phyloP scores from a whole-genome alignment of 2,888 invertebrate species.

The Xestia sexstrigata region DNA sequence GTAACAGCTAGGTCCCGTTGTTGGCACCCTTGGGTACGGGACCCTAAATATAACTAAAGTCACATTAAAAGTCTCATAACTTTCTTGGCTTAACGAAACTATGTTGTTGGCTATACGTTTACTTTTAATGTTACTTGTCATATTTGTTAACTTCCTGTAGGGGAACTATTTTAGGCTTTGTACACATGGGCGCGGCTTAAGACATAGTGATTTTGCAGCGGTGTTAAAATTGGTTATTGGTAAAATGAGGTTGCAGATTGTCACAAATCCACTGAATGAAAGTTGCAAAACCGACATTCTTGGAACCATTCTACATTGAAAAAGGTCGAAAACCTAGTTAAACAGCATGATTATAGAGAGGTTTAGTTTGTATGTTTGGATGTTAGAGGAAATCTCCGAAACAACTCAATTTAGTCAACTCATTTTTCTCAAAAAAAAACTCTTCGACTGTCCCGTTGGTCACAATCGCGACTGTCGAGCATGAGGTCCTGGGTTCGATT shows the following conservation, averaged over 20 bases:
- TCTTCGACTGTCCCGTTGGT: too few relatives aligned
- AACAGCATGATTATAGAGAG: too few relatives aligned
- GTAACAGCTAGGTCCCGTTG: not conserved
- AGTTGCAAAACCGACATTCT: not conserved
- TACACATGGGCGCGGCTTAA: too few relatives aligned
- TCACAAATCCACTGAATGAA: not conserved
- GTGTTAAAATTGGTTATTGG: not conserved
- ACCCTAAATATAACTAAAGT: constrained; percentile 1
- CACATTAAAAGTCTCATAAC: constrained; percentile 15
- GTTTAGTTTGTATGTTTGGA: too few relatives aligned
- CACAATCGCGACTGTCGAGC: too few relatives aligned
- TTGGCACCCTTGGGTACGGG: not conserved
- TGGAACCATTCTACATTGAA: too few relatives aligned
- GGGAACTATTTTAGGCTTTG: not conserved
- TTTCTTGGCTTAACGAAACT: constrained; percentile 12
- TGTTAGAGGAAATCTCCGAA: too few relatives aligned
- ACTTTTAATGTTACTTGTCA: constrained; percentile 4
- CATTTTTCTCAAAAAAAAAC: too few relatives aligned
- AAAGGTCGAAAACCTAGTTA: too few relatives aligned
- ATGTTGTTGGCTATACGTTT: constrained; percentile 2
- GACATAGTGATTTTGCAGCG: not conserved
- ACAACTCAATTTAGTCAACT: too few relatives aligned
- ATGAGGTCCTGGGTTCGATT: too few relatives aligned
- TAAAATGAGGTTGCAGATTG: not conserved
- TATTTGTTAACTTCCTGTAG: constrained; percentile 2